Base-by-base conservation (phyloP, 2,797 vertebrate genomes). In the Sarcophilus harrisii region DNA sequence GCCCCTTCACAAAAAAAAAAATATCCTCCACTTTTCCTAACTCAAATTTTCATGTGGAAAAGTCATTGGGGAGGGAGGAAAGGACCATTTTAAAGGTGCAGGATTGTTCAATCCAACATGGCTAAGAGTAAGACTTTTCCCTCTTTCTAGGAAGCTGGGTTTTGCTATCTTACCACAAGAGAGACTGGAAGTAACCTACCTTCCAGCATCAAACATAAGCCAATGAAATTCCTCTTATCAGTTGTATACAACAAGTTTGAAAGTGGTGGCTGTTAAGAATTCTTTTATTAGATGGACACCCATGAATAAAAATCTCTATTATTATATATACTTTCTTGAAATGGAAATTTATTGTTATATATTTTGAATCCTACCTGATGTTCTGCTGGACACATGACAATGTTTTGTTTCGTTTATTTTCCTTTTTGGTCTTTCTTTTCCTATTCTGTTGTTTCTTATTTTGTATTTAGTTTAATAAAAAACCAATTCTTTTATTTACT, bases 191-290 rank as follows among this genome's bases (percentile, higher is more conserved):
- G 55, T 57, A 93, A 58, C 91, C 92, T 92, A 97, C 58, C 57
- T 59, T 90, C 0, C 38, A 62, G 62, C 58, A 87, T 30, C 97
- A 94, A 87, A 28, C 9, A 49, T 49, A 94, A 92, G 49, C 18
- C 93, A 93, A 91, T 92, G 94, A 95, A 97, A 93, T 90, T 91
- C 66, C 52, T 90, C 58, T 91, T 97, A 92, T 96, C 94, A 55
- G 55, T 95, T 92, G 57, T 66, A 92, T 89, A 93, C 90, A 97
- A 97, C 91, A 87, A 57, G 89, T 95, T 96, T 96, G 93, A 95
- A 97, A 96, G 91, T 95, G 92, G 96, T 97, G 81, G 60, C 94
- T 94, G 96, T 95, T 95, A 94, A 94, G 49, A 45, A 32, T 81
- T 97, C 45, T 94, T 96, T 96, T 94, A 96, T 95, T 95, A 55